phyloP scores from a whole-genome alignment of 2,888 invertebrate species.

The Apodemia duryi region DNA sequence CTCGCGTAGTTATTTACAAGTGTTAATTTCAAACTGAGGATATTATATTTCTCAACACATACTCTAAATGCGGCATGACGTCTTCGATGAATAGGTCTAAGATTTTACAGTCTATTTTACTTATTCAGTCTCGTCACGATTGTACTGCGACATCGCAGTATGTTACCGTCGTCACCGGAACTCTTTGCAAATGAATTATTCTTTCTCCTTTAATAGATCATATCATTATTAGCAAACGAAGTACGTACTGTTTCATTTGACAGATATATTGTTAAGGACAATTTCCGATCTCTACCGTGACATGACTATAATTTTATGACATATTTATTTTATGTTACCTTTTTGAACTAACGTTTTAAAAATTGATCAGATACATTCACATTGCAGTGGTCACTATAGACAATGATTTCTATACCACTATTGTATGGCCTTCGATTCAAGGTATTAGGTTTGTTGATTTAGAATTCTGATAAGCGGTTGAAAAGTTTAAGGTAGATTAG shows the following conservation, averaged over 20 bases:
- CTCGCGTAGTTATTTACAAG: no score
- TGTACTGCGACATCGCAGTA: slow-evolving; percentile 39
- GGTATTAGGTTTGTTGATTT: background rate
- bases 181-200: slow-evolving; percentile 46
- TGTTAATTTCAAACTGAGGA: no score
- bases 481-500: background rate
- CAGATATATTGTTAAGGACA: slow-evolving; percentile 28
- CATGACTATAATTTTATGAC: background rate
- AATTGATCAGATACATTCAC: no score
- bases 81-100: no score
- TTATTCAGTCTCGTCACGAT: slow-evolving; percentile 36
- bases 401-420: background rate
- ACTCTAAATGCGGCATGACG: no score
- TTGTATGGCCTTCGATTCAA: background rate
- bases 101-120: no score
- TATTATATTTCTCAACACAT: no score
- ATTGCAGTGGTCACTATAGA: background rate
- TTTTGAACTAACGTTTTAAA: background rate
- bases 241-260: slow-evolving; percentile 30
- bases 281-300: slow-evolving; percentile 19
- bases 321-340: background rate
- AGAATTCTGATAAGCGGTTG: background rate
- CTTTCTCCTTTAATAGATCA: slow-evolving; percentile 53
- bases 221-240: slow-evolving; percentile 42
- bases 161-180: slow-evolving; percentile 52